Evolutionary conservation across 92 coral and sea anemone species (phyloP).

Genomic region (Virgularia gustaviana): DNA sequence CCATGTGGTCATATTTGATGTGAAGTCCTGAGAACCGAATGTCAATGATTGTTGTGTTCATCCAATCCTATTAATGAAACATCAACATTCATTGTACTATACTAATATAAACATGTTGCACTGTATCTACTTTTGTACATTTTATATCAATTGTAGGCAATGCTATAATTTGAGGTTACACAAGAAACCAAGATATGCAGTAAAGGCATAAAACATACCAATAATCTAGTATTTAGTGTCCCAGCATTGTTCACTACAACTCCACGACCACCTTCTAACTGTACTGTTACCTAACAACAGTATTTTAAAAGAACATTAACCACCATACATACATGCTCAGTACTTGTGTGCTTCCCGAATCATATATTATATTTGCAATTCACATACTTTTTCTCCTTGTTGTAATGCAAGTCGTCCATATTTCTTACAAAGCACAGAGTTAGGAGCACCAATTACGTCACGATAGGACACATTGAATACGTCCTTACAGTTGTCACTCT

Average conservation of each 20-base stretch:
- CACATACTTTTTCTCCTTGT: constrained; percentile 30
- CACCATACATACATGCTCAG: background rate
- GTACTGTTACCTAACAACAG: constrained; percentile 8
- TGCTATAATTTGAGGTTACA: background rate
- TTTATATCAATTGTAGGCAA: background rate
- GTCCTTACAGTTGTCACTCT: constrained; percentile 40
- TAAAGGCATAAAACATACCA: constrained; percentile 3
- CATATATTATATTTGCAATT: constrained; percentile 29
- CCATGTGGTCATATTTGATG: constrained; percentile 66
- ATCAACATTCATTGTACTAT: background rate
- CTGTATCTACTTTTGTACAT: background rate
- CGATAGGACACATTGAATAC: constrained; percentile 39
- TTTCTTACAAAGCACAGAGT: constrained; percentile 61
- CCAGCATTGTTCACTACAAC: background rate
- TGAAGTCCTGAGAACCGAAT: constrained; percentile 58
- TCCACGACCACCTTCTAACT: constrained; percentile 22
- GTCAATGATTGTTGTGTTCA: constrained; percentile 76
- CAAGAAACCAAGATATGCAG: background rate
- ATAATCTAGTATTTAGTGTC: background rate
- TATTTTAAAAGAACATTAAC: background rate
- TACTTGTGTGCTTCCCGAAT: background rate
- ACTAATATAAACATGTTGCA: background rate
- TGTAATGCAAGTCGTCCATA: constrained; percentile 46
- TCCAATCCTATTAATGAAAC: constrained; percentile 62
- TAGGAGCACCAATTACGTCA: constrained; percentile 45